phyloP scores from a whole-genome alignment of 2,888 invertebrate species.

The Shargacucullia verbasci region DNA sequence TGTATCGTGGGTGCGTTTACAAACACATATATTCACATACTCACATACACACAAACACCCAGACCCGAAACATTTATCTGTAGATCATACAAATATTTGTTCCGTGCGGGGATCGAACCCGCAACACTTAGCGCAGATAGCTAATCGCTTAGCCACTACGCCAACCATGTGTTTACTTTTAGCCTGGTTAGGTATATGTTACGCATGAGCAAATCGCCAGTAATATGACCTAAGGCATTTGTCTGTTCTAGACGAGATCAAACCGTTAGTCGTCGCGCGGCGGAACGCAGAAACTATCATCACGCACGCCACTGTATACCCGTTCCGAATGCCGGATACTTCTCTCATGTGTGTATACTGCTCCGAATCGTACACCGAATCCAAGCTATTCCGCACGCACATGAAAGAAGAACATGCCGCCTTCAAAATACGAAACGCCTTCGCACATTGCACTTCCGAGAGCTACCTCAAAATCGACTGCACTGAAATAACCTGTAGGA shows the following conservation, averaged over 20 bases:
- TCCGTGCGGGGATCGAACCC: no score
- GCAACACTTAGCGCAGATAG: no score
- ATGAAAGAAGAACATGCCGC: constrained; percentile 70
- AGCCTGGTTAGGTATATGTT: constrained; percentile 12
- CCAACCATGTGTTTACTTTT: neutral
- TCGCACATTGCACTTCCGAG: constrained; percentile 71
- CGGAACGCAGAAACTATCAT: constrained; percentile 76
- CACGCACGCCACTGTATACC: constrained; percentile 75
- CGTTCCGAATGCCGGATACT: constrained; percentile 75
- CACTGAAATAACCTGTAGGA: constrained; percentile 74
- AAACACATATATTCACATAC: no score
- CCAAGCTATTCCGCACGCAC: constrained; percentile 67
- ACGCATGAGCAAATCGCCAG: constrained; percentile 17
- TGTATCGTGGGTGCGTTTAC: no score
- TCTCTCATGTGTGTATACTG: constrained; percentile 77
- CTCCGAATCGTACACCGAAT: constrained; percentile 64
- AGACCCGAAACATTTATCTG: no score
- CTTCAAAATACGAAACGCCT: constrained; percentile 70
- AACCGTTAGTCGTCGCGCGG: constrained; percentile 71
- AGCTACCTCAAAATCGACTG: constrained; percentile 78
- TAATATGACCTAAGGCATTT: constrained; percentile 69
- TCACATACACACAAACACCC: no score
- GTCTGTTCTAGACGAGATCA: constrained; percentile 77
- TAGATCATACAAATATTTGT: no score
- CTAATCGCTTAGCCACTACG: no score